These are phyloP conservation scores for Psilanteris sp. DNA, from an alignment of 1,140 invertebrate species.

Conservation along the genomic window DNA sequence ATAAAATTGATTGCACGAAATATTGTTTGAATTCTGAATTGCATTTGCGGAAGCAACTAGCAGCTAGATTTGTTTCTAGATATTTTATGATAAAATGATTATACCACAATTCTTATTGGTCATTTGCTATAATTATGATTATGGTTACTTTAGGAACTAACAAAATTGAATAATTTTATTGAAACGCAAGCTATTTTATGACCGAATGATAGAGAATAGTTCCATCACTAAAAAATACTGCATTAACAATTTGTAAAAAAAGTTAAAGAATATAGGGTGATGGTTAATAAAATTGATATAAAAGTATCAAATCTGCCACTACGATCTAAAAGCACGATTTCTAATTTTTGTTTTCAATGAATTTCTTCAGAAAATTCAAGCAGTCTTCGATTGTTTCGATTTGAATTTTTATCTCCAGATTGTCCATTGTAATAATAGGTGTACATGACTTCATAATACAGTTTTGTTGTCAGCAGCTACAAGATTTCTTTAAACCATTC, in stretches of 20 bases:
- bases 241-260: neutral
- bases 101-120: conserved; percentile 1
- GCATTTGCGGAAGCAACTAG: conserved; percentile 40
- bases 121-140: neutral
- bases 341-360: neutral
- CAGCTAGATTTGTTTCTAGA: conserved; percentile 23
- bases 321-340: conserved; percentile 16
- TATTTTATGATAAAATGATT: conserved; percentile 22
- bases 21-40: conserved; percentile 19
- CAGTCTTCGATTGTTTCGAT: conserved; percentile 26
- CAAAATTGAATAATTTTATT: neutral
- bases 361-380: conserved; percentile 9
- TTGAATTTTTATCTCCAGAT: neutral
- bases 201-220: conserved; percentile 2
- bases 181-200: conserved; percentile 1
- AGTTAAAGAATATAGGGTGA: neutral
- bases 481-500: conserved; percentile 81
- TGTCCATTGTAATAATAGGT: neutral
- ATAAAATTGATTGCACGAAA: conserved; percentile 43
- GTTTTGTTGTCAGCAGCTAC: conserved; percentile 82
- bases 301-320: conserved; percentile 28
- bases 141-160: conserved; percentile 40
- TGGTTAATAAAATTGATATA: neutral
- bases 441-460: conserved; percentile 1
- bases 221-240: conserved; percentile 28